Base-by-base conservation (phyloP, 2,888 invertebrate genomes). In the Pollenia labialis region DNA sequence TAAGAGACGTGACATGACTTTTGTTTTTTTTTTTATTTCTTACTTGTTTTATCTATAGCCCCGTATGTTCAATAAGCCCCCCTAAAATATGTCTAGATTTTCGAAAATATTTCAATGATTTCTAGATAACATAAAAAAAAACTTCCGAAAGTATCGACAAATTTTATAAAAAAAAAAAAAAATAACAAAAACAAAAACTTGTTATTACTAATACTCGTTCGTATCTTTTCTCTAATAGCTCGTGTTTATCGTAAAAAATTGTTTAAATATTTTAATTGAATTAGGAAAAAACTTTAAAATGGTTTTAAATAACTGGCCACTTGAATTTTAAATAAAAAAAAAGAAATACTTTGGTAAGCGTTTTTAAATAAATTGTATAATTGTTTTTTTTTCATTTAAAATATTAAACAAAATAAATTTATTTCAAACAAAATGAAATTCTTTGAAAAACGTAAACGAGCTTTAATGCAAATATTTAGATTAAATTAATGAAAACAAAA, bases 101-200 rank as follows among this genome's bases (percentile, higher is more conserved):
- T 18, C 48, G 11, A 71, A 74, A 72, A 32, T 66, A 72, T 66
- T 56, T 75, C 81, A 81, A 60, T 69, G 60, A 82, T 82, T 82
- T 76, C 76, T 69, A 50, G 58, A 50, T 79, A 60, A 77, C 54
- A 62, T n/a, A 16, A 42, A 72, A 32, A 23, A 23, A 18, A 42
- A 66, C 54, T 81, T 74, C 71, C 62, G 54, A 72, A 79, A 52
- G 11, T 74, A 12, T 58, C 2, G 12, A 40, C n/a, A 54, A 44
- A 54, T 66, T 23, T 23, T 44, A 54, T 52, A 44, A 46, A 42
- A 44, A 16, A 7, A n/a, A 71, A 62, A 32, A 66, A 23, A 23
- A n/a, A n/a, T n/a, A n/a, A 52, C 23, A 44, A 72, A n/a, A 58
- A 9, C 56, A 46, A 58, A 42, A 58, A 74, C 23, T 44, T 40